Conservation (phyloP, 2,888 invertebrate genomes). For the Melanchra persicariae region DNA sequence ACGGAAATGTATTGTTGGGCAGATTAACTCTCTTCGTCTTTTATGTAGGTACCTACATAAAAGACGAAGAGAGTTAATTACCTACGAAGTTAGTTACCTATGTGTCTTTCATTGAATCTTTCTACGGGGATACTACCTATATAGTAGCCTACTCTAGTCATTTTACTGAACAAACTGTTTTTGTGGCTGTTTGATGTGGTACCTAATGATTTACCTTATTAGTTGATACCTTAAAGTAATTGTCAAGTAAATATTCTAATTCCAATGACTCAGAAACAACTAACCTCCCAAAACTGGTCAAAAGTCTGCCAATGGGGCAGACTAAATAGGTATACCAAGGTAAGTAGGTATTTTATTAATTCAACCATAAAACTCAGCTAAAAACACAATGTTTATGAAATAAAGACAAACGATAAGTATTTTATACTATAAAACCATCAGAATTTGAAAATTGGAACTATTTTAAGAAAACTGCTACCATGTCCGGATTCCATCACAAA, state of each 20-base stretch:
- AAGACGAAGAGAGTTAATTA: no score
- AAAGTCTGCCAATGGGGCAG: not conserved
- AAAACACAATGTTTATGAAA: conserved; percentile 22
- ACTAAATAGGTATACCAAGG: not conserved
- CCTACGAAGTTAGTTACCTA: no score
- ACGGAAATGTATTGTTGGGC: not conserved
- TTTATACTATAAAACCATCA: conserved; percentile 21
- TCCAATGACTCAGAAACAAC: not conserved
- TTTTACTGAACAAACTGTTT: not conserved
- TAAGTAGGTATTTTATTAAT: not conserved
- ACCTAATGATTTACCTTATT: no score
- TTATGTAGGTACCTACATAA: no score
- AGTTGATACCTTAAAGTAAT: no score
- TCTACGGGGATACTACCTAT: no score
- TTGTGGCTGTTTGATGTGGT: not conserved
- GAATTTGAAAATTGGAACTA: conserved; percentile 36
- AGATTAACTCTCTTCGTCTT: no score
- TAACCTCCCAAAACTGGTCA: not conserved
- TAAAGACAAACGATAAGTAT: conserved; percentile 32
- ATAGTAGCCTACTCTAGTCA: no score
- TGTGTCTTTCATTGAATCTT: no score
- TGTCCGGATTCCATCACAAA: conserved; percentile 68
- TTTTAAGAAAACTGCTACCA: conserved; percentile 41
- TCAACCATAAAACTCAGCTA: not conserved
- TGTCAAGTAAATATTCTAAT: not conserved